Percentiles rank a stretch among this genome's conserved stretches.
phyloP scores from a whole-genome alignment of 1,140 invertebrate species.

The Tetranychus urticae region DNA sequence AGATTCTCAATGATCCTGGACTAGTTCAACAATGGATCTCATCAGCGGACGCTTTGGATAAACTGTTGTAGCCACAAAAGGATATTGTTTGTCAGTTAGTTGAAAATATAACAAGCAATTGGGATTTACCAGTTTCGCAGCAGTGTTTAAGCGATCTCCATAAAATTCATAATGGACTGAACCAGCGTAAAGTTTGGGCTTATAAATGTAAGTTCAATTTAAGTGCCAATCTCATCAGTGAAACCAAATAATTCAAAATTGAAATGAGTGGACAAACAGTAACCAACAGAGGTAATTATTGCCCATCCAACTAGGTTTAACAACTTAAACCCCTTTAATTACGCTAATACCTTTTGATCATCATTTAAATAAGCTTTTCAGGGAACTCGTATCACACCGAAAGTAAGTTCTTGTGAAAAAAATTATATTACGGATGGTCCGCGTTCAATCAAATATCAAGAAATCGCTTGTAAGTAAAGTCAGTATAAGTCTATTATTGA shows the following conservation, averaged over 20 bases:
- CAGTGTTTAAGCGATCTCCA: not conserved
- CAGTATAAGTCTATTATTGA: too few relatives aligned
- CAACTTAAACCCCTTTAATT: too few relatives aligned
- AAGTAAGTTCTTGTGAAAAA: too few relatives aligned
- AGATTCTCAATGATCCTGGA: not conserved
- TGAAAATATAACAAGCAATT: not conserved
- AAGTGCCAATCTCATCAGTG: not conserved
- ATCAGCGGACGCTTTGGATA: not conserved
- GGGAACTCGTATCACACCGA: too few relatives aligned
- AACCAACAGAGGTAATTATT: not conserved
- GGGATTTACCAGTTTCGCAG: not conserved
- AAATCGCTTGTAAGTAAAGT: too few relatives aligned
- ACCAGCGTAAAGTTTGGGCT: not conserved
- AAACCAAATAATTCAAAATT: not conserved
- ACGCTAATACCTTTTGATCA: too few relatives aligned
- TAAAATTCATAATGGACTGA: not conserved
- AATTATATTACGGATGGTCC: too few relatives aligned
- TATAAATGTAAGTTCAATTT: not conserved
- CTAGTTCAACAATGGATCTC: not conserved
- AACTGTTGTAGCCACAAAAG: not conserved
- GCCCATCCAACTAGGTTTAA: too few relatives aligned
- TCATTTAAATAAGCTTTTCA: too few relatives aligned
- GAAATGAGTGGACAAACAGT: not conserved
- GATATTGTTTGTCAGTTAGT: not conserved
- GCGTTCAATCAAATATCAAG: too few relatives aligned